A percentile compares a stretch with the other conserved stretches of the same genome.
These are phyloP conservation scores for Calidris pygmaea DNA, from an alignment of 2,113 vertebrate species.

Conservation along the genomic window DNA sequence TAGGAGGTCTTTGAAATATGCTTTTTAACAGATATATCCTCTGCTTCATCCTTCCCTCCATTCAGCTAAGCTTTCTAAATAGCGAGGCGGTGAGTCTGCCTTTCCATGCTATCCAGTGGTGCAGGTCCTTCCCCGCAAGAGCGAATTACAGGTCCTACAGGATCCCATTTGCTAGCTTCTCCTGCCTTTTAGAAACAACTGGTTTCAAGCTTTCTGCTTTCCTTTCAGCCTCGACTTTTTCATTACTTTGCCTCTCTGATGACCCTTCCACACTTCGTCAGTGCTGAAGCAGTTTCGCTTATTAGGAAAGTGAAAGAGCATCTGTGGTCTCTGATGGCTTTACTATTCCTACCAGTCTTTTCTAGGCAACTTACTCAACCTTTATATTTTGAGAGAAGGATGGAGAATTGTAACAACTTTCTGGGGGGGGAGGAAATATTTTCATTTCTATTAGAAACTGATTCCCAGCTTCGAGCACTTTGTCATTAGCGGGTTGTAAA, in stretches of 20 bases:
- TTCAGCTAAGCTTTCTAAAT: background rate
- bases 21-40: background rate
- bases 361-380: background rate
- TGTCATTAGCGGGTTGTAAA: conserved; percentile 5
- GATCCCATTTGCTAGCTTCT: background rate
- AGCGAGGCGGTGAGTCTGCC: background rate
- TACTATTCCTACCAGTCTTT: conserved; percentile 9
- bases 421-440: background rate
- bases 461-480: conserved; percentile 1
- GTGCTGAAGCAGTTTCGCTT: background rate
- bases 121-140: background rate
- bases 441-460: conserved; percentile 7
- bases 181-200: background rate
- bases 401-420: conserved; percentile 5
- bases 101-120: background rate
- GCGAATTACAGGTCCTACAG: background rate
- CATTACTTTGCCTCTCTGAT: background rate
- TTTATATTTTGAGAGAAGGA: conserved; percentile 2
- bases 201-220: background rate
- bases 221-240: background rate
- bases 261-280: conserved; percentile 6
- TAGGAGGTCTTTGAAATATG: background rate
- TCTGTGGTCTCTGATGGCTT: background rate
- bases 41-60: background rate
- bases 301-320: background rate